Conservation (phyloP, 2,888 invertebrate species). For the Temnothorax ravouxi region DNA sequence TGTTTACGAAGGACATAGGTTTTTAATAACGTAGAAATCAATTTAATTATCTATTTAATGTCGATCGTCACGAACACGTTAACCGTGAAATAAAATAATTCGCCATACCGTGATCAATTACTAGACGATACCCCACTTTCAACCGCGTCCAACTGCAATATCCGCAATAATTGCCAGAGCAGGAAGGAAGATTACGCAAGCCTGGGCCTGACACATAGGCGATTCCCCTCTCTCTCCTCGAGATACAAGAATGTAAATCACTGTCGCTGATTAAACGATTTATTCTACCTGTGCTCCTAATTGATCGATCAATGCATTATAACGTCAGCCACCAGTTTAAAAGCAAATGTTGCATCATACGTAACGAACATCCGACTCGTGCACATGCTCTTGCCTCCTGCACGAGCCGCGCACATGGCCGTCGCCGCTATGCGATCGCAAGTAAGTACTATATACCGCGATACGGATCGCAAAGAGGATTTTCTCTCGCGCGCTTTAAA, state of each 20-base stretch:
- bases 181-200: conserved; percentile 63
- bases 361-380: conserved; percentile 70
- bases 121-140: conserved; percentile 3
- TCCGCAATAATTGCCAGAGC: conserved; percentile 54
- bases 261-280: conserved; percentile 80
- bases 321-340: conserved; percentile 79
- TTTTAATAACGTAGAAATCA: background rate
- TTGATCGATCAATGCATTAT: conserved; percentile 80
- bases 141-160: background rate
- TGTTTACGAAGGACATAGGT: background rate
- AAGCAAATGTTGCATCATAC: conserved; percentile 73
- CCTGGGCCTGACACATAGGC: conserved; percentile 28
- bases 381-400: conserved; percentile 47
- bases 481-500: conserved; percentile 18
- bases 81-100: conserved; percentile 5
- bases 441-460: too few species aligned
- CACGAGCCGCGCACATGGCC: conserved; percentile 33
- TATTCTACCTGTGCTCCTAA: conserved; percentile 77
- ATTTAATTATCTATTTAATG: conserved; percentile 23
- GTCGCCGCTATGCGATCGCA: conserved; percentile 11
- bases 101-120: background rate
- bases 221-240: conserved; percentile 1
- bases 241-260: conserved; percentile 75
- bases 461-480: conserved; percentile 38
- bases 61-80: background rate